Evolutionary conservation across 37 sponge, comb jelly and placozoan species (phyloP).

Genomic region (Hexactinellida sp.): DNA sequence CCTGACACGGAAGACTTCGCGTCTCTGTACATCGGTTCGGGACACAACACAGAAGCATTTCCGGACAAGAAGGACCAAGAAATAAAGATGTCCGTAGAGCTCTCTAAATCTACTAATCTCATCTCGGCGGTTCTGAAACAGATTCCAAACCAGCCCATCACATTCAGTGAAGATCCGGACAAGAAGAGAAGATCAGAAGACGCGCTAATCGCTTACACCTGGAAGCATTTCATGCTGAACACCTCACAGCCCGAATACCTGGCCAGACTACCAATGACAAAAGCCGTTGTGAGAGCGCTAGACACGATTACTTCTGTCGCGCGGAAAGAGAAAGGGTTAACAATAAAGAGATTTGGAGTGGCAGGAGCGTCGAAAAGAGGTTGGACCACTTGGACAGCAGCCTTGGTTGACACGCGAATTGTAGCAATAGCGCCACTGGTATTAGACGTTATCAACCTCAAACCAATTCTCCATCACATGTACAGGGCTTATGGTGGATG

Average conservation of each 20-base stretch:
- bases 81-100: not conserved
- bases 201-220: constrained; percentile 80
- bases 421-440: constrained; percentile 74
- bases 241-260: constrained; percentile 62
- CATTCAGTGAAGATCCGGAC: constrained; percentile 55
- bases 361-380: constrained; percentile 86
- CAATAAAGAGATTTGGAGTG: constrained; percentile 57
- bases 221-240: constrained; percentile 53
- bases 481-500: constrained; percentile 65
- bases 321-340: constrained; percentile 25
- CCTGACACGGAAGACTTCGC: constrained; percentile 41
- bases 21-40: constrained; percentile 69
- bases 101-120: not conserved
- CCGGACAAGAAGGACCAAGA: not conserved
- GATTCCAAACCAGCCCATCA: constrained; percentile 68
- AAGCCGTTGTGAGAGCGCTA: constrained; percentile 71
- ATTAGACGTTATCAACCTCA: constrained; percentile 52
- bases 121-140: constrained; percentile 64
- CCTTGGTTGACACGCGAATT: constrained; percentile 74
- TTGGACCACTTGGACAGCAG: constrained; percentile 90
- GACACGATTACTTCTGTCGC: constrained; percentile 56
- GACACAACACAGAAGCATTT: constrained; percentile 34
- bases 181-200: constrained; percentile 63
- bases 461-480: constrained; percentile 53
- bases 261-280: constrained; percentile 80